Evolutionary conservation across 2,888 invertebrate genomes (phyloP).

Genomic region (Drosophila neoperkinsi): DNA sequence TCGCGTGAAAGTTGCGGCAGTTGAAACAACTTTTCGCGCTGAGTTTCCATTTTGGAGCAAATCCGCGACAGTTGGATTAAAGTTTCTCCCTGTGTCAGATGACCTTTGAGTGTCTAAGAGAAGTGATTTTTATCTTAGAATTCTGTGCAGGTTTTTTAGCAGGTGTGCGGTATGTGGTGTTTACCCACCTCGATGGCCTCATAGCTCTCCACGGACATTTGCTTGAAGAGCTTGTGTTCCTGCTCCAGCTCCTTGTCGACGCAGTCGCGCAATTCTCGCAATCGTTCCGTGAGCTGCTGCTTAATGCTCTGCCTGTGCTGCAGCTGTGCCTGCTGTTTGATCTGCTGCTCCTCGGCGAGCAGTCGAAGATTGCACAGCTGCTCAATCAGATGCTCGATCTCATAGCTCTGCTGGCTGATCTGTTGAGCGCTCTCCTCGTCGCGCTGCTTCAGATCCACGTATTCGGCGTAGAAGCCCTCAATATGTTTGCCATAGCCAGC

Average conservation of each 20-base stretch:
- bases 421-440: slow-evolving; percentile 84
- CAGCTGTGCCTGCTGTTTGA: slow-evolving; percentile 85
- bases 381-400: slow-evolving; percentile 82
- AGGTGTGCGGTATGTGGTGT: background rate
- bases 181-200: slow-evolving; percentile 79
- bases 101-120: slow-evolving; percentile 86
- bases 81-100: slow-evolving; percentile 87
- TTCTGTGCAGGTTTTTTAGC: background rate
- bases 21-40: slow-evolving; percentile 86
- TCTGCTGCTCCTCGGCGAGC: slow-evolving; percentile 86
- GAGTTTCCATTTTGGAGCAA: slow-evolving; percentile 89
- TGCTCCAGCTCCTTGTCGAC: slow-evolving; percentile 86
- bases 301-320: slow-evolving; percentile 86
- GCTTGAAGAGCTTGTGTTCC: slow-evolving; percentile 87
- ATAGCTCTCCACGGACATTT: slow-evolving; percentile 88
- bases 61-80: slow-evolving; percentile 88
- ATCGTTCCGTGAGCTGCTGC: slow-evolving; percentile 85
- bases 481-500: slow-evolving; percentile 84
- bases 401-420: slow-evolving; percentile 83
- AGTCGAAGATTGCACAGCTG: slow-evolving; percentile 84
- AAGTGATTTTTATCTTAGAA: background rate
- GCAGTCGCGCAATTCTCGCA: slow-evolving; percentile 86
- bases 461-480: slow-evolving; percentile 85
- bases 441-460: slow-evolving; percentile 84
- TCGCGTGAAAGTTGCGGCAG: slow-evolving; percentile 73